Evolutionary conservation across 2,113 vertebrate genomes (phyloP), one percentile per base, ranked within the genome.

Genomic region (Chinchilla lanigera): DNA sequence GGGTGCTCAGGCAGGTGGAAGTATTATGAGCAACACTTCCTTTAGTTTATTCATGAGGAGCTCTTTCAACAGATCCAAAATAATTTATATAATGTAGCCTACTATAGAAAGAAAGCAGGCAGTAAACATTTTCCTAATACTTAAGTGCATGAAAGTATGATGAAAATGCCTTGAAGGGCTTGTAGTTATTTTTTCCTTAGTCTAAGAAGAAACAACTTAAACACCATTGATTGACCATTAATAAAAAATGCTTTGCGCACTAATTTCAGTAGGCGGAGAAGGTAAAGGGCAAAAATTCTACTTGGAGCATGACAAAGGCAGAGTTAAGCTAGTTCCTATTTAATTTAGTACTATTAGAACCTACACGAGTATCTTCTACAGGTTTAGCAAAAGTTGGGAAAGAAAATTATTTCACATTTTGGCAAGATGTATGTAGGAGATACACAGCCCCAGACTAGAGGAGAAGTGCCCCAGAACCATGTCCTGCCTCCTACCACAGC

Each of bases 371-470:
- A 44, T 86, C 33, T 86, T 30, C 61, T 35, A 54, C 0, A 91
- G 58, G 89, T 9, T n/a, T 47, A 94, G 5, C 35, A 90, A 14
- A 86, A 5, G 5, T 50, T 54, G 75, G 22, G 5, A 5, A 90
- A 94, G 50, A 84, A 86, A 50, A 67, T n/a, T 35, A 38, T 86
- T 78, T 63, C n/a, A 67, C 8, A 63, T 58, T 94, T 95, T 77
- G 28, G 10, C 28, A 93, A 93, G 7, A 75, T 67, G 61, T n/a
- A 4, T 86, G 0, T 20, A 52, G 12, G 26, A 89, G 63, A 71
- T 77, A 82, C 91, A 82, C 5, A 82, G 6, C 8, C 78, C 0
- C 5, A 75, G 14, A 1, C 11, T 35, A 12, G 0, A 54, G 3
- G 12, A 1, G 50, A 94, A 63, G 6, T 2, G n/a, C 4, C 47